Evolutionary conservation across 2,797 vertebrate species (phyloP), one percentile per base, ranked within the genome.

Genomic region (Enteromius anoplus): DNA sequence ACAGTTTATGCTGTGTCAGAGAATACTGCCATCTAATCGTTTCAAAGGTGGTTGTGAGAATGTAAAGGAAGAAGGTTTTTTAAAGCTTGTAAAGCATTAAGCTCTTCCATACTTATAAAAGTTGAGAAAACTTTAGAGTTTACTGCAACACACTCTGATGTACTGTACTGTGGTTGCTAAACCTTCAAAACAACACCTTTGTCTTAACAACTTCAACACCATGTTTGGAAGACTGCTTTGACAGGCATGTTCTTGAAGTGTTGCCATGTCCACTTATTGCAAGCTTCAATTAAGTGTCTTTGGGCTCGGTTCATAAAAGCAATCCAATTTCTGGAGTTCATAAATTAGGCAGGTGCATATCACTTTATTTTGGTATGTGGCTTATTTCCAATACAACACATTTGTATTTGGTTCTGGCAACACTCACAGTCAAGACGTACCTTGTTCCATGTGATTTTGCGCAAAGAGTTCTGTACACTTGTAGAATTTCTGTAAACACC

Each of bases 11-110:
- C 58, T 47, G 75, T 5, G 23, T 64, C 40, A 45, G 75, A 47
- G 58, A 64, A 77, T 21, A 12, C 75, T 77, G 58, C 58, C 40
- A 62, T 75, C 8, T 14, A 60, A 75, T n/a, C 2, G 26, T 75
- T 58, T 26, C 53, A 29, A 64, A 64, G 58, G 75, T 62, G 55
- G 21, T n/a, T 26, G 72, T 14, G 19, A 53, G 26, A 5, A 53
- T 15, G 29, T 37, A 75, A 58, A 75, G 23, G 4, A 7, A 58
- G 19, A 42, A 42, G 29, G 47, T 10, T 51, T 72, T 51, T 47
- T 32, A 17, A 73, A 73, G 53, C 53, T 10, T 8, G 26, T 26
- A 26, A 26, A n/a, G 19, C 26, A 45, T 37, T n/a, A 17, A 23
- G 55, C 37, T 62, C 37, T 23, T 32, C n/a, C 8, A 7, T 40